Percentiles rank a stretch among this genome's conserved stretches.
Evolutionary conservation across 2,888 invertebrate species (phyloP).

Genomic region (Sarcophaga caerulescens): DNA sequence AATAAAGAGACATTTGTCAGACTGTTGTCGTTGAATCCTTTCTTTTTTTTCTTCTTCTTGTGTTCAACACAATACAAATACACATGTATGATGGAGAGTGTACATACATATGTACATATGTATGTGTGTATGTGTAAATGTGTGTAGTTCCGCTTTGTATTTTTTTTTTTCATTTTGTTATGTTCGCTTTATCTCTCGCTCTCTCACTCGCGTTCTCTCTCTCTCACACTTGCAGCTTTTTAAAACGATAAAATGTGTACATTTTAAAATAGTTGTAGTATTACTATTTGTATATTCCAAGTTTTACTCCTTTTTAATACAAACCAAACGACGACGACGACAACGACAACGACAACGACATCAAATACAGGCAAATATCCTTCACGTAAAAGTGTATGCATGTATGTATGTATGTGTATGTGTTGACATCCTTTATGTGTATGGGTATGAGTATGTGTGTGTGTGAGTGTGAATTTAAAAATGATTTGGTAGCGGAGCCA

Average conservation of each 20-base stretch:
- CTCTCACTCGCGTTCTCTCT: background rate
- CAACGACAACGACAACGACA: background rate
- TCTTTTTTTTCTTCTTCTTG: conserved; percentile 45
- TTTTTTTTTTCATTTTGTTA: background rate
- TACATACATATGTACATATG: background rate
- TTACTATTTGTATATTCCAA: conserved; percentile 34
- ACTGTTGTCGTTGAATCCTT: conserved; percentile 59
- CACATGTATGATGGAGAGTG: background rate
- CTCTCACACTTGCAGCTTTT: conserved; percentile 11
- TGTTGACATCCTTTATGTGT: conserved; percentile 28
- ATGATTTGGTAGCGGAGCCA: conserved; percentile 37
- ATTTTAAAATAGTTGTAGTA: conserved; percentile 62
- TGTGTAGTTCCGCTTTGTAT: conserved; percentile 19
- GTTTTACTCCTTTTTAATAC: conserved; percentile 34
- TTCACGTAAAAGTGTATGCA: conserved; percentile 25
- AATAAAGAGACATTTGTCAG: conserved; percentile 67
- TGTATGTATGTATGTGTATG: conserved; percentile 33
- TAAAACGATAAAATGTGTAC: conserved; percentile 65
- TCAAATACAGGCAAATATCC: conserved; percentile 39
- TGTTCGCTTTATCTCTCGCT: too few relatives aligned
- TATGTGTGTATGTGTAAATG: background rate
- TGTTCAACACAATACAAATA: background rate
- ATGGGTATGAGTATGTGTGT: conserved; percentile 45
- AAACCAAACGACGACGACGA: conserved; percentile 22
- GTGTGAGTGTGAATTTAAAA: conserved; percentile 7